These are phyloP conservation scores for Phragmatobia fuliginosa DNA, from an alignment of 2,888 invertebrate species.

Conservation along the genomic window DNA sequence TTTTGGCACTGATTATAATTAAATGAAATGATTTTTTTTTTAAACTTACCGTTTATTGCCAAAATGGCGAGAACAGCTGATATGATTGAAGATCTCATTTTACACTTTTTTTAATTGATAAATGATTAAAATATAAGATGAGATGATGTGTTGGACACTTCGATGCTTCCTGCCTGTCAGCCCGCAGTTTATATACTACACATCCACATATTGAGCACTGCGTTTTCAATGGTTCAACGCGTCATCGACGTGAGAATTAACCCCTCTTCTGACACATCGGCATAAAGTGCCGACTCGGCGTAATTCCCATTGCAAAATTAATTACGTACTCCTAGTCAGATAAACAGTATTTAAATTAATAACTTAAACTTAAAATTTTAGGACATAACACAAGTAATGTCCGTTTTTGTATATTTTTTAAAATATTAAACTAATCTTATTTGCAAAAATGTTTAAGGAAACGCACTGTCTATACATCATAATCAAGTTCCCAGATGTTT, in stretches of 20 bases:
- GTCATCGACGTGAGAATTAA: slow-evolving; percentile 78
- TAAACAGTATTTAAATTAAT: neutral
- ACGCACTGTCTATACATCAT: neutral
- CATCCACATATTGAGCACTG: slow-evolving; percentile 68
- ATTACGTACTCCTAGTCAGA: neutral
- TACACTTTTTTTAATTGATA: slow-evolving; percentile 46
- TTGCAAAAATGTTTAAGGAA: neutral
- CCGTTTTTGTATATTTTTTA: neutral
- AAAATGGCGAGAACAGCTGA: slow-evolving; percentile 66
- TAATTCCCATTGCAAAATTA: slow-evolving; percentile 4
- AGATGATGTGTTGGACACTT: slow-evolving; percentile 51
- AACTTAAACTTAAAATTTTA: neutral
- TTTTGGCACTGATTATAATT: neutral
- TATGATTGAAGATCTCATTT: slow-evolving; percentile 63
- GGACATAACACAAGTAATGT: neutral
- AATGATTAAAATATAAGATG: slow-evolving; percentile 44
- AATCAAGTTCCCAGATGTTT: neutral
- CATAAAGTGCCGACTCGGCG: slow-evolving; percentile 12
- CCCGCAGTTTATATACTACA: slow-evolving; percentile 82
- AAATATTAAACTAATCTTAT: neutral
- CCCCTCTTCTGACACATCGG: slow-evolving; percentile 52
- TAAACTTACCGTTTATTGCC: slow-evolving; percentile 76
- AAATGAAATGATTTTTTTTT: slow-evolving; percentile 23
- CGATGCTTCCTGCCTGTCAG: slow-evolving; percentile 74
- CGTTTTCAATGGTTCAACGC: slow-evolving; percentile 79